Conservation (phyloP, 2,113 vertebrate genomes). For the Lepus europaeus region DNA sequence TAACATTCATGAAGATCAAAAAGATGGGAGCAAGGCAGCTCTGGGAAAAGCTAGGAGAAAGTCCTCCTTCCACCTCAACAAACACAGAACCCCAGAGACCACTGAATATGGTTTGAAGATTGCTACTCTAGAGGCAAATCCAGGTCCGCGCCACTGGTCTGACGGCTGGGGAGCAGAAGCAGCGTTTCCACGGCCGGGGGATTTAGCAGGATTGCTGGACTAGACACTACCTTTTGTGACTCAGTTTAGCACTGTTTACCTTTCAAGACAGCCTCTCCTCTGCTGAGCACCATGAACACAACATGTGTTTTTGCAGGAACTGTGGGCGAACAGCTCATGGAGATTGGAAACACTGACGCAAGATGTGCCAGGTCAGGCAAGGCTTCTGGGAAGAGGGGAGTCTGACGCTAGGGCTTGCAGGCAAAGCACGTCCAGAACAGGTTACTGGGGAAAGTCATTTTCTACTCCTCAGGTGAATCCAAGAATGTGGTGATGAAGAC, state of each 20-base stretch:
- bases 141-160: neutral
- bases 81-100: neutral
- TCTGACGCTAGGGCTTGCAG: neutral
- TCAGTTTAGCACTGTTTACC: neutral
- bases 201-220: neutral
- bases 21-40: neutral
- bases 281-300: neutral
- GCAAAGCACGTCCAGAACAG: neutral
- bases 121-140: neutral
- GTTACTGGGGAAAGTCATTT: neutral
- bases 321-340: neutral
- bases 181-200: neutral
- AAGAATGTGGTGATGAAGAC: neutral
- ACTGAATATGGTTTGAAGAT: neutral
- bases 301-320: neutral
- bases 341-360: neutral
- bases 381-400: neutral
- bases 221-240: neutral
- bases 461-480: neutral
- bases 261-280: neutral
- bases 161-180: neutral
- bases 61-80: neutral
- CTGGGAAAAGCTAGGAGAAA: neutral
- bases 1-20: neutral
- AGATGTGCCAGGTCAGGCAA: neutral